These are phyloP conservation scores for Holotrichia oblita DNA, from an alignment of 1,140 invertebrate species.

Conservation along the genomic window DNA sequence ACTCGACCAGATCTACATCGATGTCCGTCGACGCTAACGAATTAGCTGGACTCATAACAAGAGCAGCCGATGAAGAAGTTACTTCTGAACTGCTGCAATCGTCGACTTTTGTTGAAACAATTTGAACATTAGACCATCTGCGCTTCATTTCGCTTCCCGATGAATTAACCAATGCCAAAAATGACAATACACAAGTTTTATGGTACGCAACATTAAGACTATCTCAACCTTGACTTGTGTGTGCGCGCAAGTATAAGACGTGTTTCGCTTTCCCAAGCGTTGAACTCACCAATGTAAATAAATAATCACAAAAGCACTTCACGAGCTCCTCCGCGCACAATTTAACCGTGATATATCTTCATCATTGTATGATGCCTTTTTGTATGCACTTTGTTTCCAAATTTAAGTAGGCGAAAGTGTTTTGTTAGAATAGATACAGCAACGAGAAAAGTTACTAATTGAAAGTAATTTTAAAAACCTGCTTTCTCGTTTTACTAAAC, in stretches of 20 bases:
- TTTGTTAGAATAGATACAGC: not conserved
- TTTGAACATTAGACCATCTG: conserved; percentile 73
- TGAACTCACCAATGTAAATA: conserved; percentile 45
- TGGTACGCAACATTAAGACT: conserved; percentile 1
- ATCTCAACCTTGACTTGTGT: conserved; percentile 18
- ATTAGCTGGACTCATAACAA: conserved; percentile 73
- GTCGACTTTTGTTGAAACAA: conserved; percentile 71
- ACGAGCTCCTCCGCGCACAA: not conserved
- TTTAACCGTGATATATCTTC: not conserved
- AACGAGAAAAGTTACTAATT: not conserved
- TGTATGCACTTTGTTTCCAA: not conserved
- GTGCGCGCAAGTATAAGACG: not conserved
- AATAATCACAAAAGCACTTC: conserved; percentile 25
- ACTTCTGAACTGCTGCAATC: conserved; percentile 77
- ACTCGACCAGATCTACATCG: conserved; percentile 76
- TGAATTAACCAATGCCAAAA: not conserved
- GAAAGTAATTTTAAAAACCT: conserved; percentile 1
- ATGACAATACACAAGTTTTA: not conserved
- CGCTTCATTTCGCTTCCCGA: conserved; percentile 66
- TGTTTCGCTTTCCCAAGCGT: conserved; percentile 46
- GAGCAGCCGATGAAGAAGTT: conserved; percentile 73
- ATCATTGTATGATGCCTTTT: not conserved
- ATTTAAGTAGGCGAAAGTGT: conserved; percentile 16
- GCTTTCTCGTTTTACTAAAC: conserved; percentile 8
- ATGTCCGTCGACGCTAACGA: conserved; percentile 70